Evolutionary conservation across 2,113 vertebrate genomes (phyloP), one percentile per base, ranked within the genome.

Genomic region (Ifrita kowaldi): DNA sequence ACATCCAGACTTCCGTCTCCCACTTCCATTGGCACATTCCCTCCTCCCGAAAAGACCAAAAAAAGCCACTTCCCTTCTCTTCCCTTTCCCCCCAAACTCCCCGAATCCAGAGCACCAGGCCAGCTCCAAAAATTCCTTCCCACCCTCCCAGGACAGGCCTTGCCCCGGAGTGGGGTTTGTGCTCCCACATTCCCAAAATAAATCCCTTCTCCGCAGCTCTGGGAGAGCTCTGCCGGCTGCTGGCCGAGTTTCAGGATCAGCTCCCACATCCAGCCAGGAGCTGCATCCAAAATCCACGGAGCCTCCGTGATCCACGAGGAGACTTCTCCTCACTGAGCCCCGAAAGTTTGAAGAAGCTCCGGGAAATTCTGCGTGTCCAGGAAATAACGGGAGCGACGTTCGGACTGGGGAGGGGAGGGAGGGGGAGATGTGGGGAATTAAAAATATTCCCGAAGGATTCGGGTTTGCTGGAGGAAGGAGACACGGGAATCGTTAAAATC

Each of bases 1-100:
- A 21, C 41, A 47, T 30, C 84, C 84, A 46, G 42, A 78, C 49
- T 39, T 57, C 19, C 8, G 8, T 41, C 23, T 84, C 68, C 47
- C 35, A 7, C 76, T 55, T 20, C 9, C 0, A 0, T 0, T 1
- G 32, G 13, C 23, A 21, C 32, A 3, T 23, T 52, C 39, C 44
- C 65, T 35, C 52, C 65, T 30, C 9, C 14, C 76, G 22, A 71
- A 11, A 19, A 27, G 12, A 20, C 11, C 16, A 22, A 28, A 50
- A 69, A 74, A 63, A 39, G 16, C 71, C 35, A 4, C 13, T 65
- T 42, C 10, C 13, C 27, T 57, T 41, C 10, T 11, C 30, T 57
- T 28, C 68, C 8, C 28, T 67, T 67, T 9, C 9, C 42, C 35
- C 47, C 7, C 3, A 0, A 1, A 28, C 1, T 41, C 55, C 73